phyloP scores from a whole-genome alignment of 1,140 invertebrate species.

The Andrena cerasifolii region DNA sequence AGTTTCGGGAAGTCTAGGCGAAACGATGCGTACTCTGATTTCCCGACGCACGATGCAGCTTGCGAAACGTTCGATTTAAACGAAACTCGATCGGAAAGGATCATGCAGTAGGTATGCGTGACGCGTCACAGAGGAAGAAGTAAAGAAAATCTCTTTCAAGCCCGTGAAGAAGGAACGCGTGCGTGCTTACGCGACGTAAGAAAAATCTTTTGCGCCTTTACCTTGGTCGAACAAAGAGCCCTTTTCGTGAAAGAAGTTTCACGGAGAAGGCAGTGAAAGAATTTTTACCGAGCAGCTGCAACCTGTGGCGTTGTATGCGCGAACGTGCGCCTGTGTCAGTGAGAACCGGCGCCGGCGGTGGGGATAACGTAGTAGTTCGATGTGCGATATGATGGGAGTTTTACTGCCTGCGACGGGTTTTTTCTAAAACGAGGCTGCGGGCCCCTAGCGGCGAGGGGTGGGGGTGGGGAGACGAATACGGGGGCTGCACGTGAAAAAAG shows the following conservation, averaged over 20 bases:
- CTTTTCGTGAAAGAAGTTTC: conserved; percentile 63
- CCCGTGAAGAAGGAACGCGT: neutral
- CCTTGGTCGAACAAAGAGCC: conserved; percentile 43
- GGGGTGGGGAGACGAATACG: conserved; percentile 34
- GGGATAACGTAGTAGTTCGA: conserved; percentile 48
- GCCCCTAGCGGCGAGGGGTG: no score
- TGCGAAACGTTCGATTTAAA: conserved; percentile 6
- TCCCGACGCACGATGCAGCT: neutral
- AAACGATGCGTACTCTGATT: neutral
- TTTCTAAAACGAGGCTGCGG: conserved; percentile 36
- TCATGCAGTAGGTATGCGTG: conserved; percentile 1
- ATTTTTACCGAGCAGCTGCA: conserved; percentile 74
- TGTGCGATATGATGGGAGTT: conserved; percentile 50
- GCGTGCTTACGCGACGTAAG: conserved; percentile 15
- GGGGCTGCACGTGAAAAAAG: conserved; percentile 7
- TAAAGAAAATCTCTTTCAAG: neutral
- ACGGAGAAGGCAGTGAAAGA: conserved; percentile 53
- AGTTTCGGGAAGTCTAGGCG: conserved; percentile 7
- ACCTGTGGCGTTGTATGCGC: conserved; percentile 68
- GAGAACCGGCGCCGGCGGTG: conserved; percentile 18
- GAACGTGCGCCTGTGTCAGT: conserved; percentile 6
- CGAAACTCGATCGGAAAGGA: neutral
- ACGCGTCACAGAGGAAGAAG: neutral
- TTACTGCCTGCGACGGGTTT: conserved; percentile 40
- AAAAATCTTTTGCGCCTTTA: conserved; percentile 55